phyloP scores from a whole-genome alignment of 2,888 invertebrate species.

The Agrochola circellaris region DNA sequence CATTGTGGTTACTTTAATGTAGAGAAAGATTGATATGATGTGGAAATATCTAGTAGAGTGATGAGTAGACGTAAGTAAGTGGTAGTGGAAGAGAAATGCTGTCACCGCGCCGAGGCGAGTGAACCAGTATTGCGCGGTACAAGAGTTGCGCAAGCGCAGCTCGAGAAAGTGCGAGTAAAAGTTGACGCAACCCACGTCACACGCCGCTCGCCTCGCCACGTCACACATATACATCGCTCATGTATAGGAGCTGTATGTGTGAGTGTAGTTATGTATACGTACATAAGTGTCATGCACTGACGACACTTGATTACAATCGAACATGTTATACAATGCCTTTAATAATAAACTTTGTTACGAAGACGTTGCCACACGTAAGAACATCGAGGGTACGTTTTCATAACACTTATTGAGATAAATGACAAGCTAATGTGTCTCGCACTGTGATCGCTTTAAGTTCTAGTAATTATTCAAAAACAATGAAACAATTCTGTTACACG shows the following conservation, averaged over 20 bases:
- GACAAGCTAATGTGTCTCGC: constrained; percentile 50
- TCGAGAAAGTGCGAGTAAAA: constrained; percentile 90
- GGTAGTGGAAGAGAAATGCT: constrained; percentile 77
- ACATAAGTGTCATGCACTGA: constrained; percentile 80
- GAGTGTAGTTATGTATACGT: constrained; percentile 67
- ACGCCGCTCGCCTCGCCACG: constrained; percentile 75
- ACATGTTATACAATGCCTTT: constrained; percentile 83
- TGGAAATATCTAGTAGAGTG: constrained; percentile 26
- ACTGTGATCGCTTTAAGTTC: constrained; percentile 45
- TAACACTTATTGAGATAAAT: constrained; percentile 66
- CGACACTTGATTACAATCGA: constrained; percentile 84
- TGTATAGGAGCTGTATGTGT: constrained; percentile 50
- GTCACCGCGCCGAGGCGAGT: constrained; percentile 79
- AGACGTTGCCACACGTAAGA: constrained; percentile 68
- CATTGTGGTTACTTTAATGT: constrained; percentile 47
- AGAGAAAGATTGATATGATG: constrained; percentile 36
- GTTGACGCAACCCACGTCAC: constrained; percentile 90
- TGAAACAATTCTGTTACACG: constrained; percentile 40
- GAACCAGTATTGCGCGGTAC: constrained; percentile 84
- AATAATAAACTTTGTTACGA: constrained; percentile 74
- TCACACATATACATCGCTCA: constrained; percentile 73
- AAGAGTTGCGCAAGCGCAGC: constrained; percentile 87
- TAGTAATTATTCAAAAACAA: constrained; percentile 56
- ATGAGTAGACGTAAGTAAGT: constrained; percentile 44
- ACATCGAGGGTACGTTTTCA: constrained; percentile 64